phyloP scores from a whole-genome alignment of 2,797 vertebrate species.

The Rhabdophis nuchalis region DNA sequence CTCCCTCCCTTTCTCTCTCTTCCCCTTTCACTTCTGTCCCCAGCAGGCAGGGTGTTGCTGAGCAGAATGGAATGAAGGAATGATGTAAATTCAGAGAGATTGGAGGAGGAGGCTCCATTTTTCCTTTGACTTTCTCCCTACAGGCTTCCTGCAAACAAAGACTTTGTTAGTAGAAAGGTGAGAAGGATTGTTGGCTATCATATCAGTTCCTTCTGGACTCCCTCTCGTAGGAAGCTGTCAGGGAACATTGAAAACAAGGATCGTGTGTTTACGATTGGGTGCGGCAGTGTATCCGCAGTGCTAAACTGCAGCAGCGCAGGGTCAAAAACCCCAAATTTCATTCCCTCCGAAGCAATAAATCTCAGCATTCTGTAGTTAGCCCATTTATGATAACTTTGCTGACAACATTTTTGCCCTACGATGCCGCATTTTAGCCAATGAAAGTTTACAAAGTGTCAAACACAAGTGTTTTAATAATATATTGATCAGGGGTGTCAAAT shows the following conservation, averaged over 20 bases:
- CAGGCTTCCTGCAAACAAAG: background rate
- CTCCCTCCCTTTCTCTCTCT: background rate
- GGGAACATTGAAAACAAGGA: background rate
- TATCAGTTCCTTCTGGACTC: background rate
- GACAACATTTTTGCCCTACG: background rate
- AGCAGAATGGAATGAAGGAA: background rate
- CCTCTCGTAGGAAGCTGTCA: background rate
- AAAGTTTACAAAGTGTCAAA: background rate
- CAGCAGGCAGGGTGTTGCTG: background rate
- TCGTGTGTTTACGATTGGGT: background rate
- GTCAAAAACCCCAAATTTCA: background rate
- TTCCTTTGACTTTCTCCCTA: background rate
- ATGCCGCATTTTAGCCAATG: background rate
- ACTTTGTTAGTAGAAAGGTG: background rate
- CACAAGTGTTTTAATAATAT: background rate
- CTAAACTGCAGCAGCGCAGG: background rate
- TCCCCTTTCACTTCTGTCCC: background rate
- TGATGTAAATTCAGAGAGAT: background rate
- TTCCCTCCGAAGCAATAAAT: background rate
- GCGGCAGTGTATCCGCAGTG: background rate
- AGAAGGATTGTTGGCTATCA: background rate
- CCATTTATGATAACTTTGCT: background rate
- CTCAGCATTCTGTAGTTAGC: background rate
- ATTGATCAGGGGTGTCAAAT: background rate
- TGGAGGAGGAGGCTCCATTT: background rate